Base-by-base conservation (phyloP, 1,140 invertebrate genomes). In the Atta texana region DNA sequence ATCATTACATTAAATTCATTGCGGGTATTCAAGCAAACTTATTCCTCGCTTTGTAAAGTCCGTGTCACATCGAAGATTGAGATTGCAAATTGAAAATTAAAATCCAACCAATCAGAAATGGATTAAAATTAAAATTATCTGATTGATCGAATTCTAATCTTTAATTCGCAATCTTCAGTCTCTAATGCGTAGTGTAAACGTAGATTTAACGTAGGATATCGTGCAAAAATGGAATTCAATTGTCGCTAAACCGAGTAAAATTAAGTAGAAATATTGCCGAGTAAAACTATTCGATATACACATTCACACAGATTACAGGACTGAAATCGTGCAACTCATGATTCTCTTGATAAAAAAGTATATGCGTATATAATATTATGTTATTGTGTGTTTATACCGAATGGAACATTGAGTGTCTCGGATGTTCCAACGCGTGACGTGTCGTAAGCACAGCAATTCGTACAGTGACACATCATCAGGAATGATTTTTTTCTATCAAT, bases 241-340 rank as follows among this genome's bases (percentile, higher is more conserved):
- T 4, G 16, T 39, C 21, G n/a, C 28, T 2, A 49, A 6, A 31
- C 2, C 49, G 18, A 44, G 2, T 55, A 16, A 80, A 69, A 69
- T 69, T 69, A 80, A 44, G 12, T 24, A 34, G 39, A 69, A 69
- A 69, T 69, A 69, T 55, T 44, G 39, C 39, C 39, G 39, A 44
- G 8, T 10, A 44, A 44, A 44, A 44, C 39, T 44, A 44, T 44
- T 44, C 64, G 8, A n/a, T 7, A 24, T n/a, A 28, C 16, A 31
- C 8, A 3, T 81, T 10, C 34, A 34, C 49, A 21, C 1, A 21
- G 16, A 80, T 80, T 80, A 80, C 78, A 66, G 51, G 66, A 81
- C 24, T 21, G 53, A 59, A 59, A 59, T 81, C 53, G 21, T 51
- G 66, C 66, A 59, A 81, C 21, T 81, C 78, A 71, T 24, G 64